Evolutionary conservation across 1,140 invertebrate species (phyloP), one percentile per base, ranked within the genome.

Genomic region (Berghia stephanieae): DNA sequence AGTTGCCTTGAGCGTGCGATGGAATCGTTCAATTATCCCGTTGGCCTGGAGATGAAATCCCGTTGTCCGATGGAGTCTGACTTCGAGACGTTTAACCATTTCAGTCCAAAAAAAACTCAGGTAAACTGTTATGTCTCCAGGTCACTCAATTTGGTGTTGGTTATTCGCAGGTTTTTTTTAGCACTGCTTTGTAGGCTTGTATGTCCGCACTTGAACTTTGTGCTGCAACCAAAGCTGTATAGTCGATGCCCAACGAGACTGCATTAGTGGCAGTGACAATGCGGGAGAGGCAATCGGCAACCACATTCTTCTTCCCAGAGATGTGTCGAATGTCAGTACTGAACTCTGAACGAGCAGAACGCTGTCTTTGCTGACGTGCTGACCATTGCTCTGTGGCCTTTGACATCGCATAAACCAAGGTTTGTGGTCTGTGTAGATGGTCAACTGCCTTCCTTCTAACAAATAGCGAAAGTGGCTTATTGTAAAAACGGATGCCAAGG

Each of bases 91-190:
- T n/a, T 72, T 46, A 16, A 21, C 52, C 3, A 38, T 49, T 27
- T 72, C 72, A n/a, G 49, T n/a, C 72, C 72, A 75, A 2, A 75
- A 36, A 31, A 34, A 82, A 13, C 13, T 13, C 13, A n/a, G 13
- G 76, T 91, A 91, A 88, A 81, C 0, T 79, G 88, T 60, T 89
- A 83, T 31, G 49, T 73, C 42, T 40, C 16, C 34, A 86, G 83
- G 43, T 67, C 42, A 46, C 86, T 87, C 79, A 83, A 90, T 13
- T 84, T 57, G n/a, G 46, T 49, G 46, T 49, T n/a, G 13, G n/a
- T 49, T 49, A 13, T n/a, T 49, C 46, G 13, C 46, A n/a, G n/a
- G n/a, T 49, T n/a, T 13, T n/a, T 49, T n/a, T 49, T 13, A 49
- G 46, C 46, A 13, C n/a, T 49, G n/a, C 13, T n/a, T n/a, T 13